These are phyloP conservation scores for Mesoligia furuncula DNA, from an alignment of 2,888 invertebrate species.

Conservation along the genomic window DNA sequence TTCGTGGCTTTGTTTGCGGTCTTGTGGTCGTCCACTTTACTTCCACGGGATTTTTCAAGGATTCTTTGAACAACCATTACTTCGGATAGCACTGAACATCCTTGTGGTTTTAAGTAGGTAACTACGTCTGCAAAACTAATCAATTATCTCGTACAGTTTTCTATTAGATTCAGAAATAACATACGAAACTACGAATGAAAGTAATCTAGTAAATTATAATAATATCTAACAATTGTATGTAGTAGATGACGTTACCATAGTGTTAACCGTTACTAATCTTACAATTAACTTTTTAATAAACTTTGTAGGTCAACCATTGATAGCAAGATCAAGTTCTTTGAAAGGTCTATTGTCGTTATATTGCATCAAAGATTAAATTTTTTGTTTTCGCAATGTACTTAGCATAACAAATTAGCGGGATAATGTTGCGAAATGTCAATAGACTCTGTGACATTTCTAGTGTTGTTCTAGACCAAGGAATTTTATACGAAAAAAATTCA, in stretches of 20 bases:
- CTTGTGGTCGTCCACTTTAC: constrained; percentile 43
- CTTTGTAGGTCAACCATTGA: constrained; percentile 56
- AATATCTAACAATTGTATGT: constrained; percentile 7
- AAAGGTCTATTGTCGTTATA: constrained; percentile 47
- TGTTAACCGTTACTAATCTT: constrained; percentile 48
- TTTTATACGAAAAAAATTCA: constrained; percentile 21
- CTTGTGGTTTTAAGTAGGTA: constrained; percentile 11
- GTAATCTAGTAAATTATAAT: not conserved
- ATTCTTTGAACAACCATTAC: constrained; percentile 20
- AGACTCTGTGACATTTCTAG: constrained; percentile 38
- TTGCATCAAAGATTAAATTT: constrained; percentile 49
- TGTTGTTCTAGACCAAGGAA: constrained; percentile 36
- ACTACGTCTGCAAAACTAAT: not conserved
- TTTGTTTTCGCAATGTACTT: constrained; percentile 44
- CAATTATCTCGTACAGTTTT: not conserved
- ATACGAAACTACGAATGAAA: not conserved
- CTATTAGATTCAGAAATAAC: not conserved
- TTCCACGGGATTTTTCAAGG: constrained; percentile 22
- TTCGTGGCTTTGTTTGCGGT: constrained; percentile 48
- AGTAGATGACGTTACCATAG: constrained; percentile 23
- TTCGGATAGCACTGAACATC: constrained; percentile 1
- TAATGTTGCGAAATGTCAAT: constrained; percentile 53
- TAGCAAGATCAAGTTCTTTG: constrained; percentile 38
- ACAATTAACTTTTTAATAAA: constrained; percentile 50
- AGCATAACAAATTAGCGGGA: constrained; percentile 60